These are phyloP conservation scores for Platynereis dumerilii DNA, from an alignment of 2,888 invertebrate species.

Conservation along the genomic window DNA sequence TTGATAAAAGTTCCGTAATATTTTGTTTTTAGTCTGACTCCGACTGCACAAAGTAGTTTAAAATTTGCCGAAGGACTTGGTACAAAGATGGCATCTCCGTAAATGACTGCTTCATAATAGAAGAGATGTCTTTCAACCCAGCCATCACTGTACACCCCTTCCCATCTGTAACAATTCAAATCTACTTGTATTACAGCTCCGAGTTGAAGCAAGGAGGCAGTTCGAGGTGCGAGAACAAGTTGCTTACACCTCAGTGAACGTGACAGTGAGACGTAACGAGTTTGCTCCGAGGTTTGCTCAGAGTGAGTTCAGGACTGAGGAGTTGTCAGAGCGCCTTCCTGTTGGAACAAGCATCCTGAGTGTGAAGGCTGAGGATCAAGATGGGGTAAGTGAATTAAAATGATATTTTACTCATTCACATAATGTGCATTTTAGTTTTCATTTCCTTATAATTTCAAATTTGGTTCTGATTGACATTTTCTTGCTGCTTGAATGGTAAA, in stretches of 20 bases:
- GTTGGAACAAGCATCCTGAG: constrained; percentile 41
- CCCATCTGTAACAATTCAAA: too few relatives aligned
- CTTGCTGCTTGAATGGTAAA: not conserved
- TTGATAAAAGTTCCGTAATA: too few relatives aligned
- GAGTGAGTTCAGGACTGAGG: constrained; percentile 37
- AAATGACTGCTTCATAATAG: too few relatives aligned
- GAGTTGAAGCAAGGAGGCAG: constrained; percentile 42
- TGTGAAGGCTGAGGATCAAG: constrained; percentile 47
- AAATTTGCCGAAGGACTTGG: too few relatives aligned
- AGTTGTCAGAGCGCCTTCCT: constrained; percentile 35
- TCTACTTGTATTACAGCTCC: constrained; percentile 41
- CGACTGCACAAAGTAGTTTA: too few relatives aligned
- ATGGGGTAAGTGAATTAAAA: constrained; percentile 35
- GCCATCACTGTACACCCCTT: too few relatives aligned
- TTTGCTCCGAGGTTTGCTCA: constrained; percentile 45
- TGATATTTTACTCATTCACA: not conserved
- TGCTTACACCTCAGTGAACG: constrained; percentile 45
- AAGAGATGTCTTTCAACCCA: constrained; percentile 9
- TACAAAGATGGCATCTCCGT: too few relatives aligned
- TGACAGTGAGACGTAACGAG: constrained; percentile 49
- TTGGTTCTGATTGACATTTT: not conserved
- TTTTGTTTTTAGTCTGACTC: too few relatives aligned
- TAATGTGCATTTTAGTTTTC: not conserved
- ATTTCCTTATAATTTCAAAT: not conserved
- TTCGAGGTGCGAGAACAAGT: constrained; percentile 46